phyloP scores from a whole-genome alignment of 2,797 vertebrate species.

The Trachurus trachurus region DNA sequence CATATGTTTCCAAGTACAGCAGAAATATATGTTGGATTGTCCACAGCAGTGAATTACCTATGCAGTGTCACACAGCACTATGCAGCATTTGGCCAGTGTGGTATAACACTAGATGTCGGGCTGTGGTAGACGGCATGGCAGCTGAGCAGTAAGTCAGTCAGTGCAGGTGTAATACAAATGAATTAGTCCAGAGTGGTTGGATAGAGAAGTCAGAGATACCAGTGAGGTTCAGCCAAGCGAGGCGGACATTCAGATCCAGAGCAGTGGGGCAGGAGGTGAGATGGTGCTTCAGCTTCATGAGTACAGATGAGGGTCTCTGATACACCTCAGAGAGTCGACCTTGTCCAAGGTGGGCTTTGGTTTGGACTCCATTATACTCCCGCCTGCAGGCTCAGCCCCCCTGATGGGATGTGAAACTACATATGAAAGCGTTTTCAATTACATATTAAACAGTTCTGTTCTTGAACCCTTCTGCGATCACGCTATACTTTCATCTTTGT shows the following conservation, averaged over 20 bases:
- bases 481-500: constrained; percentile 31
- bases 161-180: too few relatives aligned
- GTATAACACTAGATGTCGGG: too few relatives aligned
- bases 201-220: background rate
- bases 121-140: too few relatives aligned
- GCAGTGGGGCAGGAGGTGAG: background rate
- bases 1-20: too few relatives aligned
- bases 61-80: too few relatives aligned
- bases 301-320: background rate
- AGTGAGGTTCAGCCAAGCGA: background rate
- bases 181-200: too few relatives aligned
- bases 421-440: constrained; percentile 38
- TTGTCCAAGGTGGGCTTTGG: constrained; percentile 47
- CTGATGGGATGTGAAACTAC: constrained; percentile 52
- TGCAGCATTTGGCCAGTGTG: too few relatives aligned
- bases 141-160: too few relatives aligned
- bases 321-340: constrained; percentile 4
- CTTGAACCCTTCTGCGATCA: constrained; percentile 29
- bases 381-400: constrained; percentile 23
- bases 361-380: constrained; percentile 40
- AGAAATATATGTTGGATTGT: too few relatives aligned
- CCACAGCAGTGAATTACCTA: too few relatives aligned
- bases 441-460: constrained; percentile 46
- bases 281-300: constrained; percentile 3
- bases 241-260: background rate